A percentile compares a stretch with the other conserved stretches of the same genome.
phyloP scores from a whole-genome alignment of 2,113 vertebrate genomes.

The Tinamus guttatus region DNA sequence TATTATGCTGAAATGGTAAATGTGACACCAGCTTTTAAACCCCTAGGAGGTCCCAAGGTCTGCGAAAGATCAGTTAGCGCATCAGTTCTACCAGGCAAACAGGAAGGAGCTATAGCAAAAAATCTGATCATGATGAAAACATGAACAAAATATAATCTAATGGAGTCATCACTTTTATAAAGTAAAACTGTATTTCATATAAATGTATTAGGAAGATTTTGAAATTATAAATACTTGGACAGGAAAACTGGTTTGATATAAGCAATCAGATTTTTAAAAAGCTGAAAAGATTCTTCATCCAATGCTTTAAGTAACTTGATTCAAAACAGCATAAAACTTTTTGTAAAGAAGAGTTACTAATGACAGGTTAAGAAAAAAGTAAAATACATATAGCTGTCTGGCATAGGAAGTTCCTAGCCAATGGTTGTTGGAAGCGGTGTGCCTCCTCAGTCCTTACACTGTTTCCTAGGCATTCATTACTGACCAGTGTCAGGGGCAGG shows the following conservation, averaged over 20 bases:
- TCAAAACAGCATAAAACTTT: neutral
- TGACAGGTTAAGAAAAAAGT: neutral
- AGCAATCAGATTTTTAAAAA: neutral
- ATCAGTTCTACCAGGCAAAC: neutral
- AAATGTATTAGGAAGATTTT: neutral
- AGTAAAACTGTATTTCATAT: neutral
- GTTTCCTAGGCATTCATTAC: conserved; percentile 34
- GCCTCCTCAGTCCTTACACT: neutral
- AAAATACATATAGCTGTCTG: neutral
- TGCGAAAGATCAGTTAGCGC: neutral
- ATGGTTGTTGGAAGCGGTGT: conserved; percentile 31
- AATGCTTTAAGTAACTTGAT: conserved; percentile 1
- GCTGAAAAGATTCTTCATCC: neutral
- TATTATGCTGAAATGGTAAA: neutral
- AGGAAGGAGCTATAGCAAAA: neutral
- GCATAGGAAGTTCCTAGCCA: conserved; percentile 51
- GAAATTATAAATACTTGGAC: neutral
- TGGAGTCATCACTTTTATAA: neutral
- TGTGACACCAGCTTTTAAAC: neutral
- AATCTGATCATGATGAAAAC: neutral
- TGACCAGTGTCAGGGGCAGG: neutral
- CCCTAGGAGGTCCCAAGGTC: neutral
- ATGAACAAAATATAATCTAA: neutral
- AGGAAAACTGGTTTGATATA: neutral
- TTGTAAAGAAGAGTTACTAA: neutral